Percentiles rank a stretch among this genome's conserved stretches.
Conservation (phyloP, 2,888 invertebrate genomes). For the Chaetoderma sp. region DNA sequence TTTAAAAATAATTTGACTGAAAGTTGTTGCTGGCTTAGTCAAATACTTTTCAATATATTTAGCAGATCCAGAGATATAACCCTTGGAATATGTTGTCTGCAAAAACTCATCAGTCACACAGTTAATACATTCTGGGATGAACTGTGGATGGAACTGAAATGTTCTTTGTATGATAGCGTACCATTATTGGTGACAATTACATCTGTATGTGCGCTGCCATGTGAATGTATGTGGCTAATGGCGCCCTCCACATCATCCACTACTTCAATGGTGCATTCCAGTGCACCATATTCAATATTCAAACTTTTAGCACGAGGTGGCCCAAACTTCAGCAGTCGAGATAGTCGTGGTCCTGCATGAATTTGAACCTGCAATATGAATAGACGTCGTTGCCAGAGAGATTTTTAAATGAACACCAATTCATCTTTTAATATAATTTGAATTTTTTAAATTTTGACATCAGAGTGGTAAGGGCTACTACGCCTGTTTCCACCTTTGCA, state of each 20-base stretch:
- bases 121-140: background rate
- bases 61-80: too few relatives aligned
- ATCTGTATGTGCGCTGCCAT: conserved; percentile 97
- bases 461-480: too few relatives aligned
- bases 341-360: conserved; percentile 88
- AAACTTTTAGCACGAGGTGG: conserved; percentile 91
- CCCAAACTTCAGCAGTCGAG: conserved; percentile 88
- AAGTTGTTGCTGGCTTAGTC: too few relatives aligned
- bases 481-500: too few relatives aligned
- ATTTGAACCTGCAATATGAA: conserved; percentile 78
- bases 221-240: conserved; percentile 92
- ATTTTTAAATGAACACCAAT: conserved; percentile 7
- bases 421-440: too few relatives aligned
- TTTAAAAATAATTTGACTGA: too few relatives aligned
- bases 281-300: conserved; percentile 89
- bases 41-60: too few relatives aligned
- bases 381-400: background rate
- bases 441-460: too few relatives aligned
- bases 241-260: conserved; percentile 90
- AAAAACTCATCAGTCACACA: too few relatives aligned
- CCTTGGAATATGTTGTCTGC: too few relatives aligned
- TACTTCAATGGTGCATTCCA: conserved; percentile 96
- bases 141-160: background rate
- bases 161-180: conserved; percentile 70
- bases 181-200: conserved; percentile 94